phyloP scores from a whole-genome alignment of 2,113 vertebrate genomes.

The Catharus minimus region DNA sequence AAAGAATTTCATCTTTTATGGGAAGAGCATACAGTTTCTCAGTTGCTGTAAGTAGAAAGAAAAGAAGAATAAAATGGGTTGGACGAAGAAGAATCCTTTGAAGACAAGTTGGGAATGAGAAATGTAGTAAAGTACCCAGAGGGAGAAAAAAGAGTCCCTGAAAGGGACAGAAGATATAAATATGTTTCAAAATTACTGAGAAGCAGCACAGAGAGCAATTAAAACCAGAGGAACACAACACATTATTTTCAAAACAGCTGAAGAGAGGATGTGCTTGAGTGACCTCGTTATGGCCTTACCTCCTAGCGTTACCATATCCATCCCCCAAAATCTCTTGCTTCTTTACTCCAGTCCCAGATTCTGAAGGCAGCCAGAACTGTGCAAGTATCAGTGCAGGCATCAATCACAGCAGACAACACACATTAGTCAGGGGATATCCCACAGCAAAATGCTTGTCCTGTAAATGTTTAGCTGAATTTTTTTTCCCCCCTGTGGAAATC shows the following conservation, averaged over 20 bases:
- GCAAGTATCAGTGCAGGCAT: not conserved
- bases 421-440: not conserved
- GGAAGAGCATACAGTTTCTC: not conserved
- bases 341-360: not conserved
- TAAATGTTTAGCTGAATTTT: not conserved
- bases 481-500: not conserved
- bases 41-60: not conserved
- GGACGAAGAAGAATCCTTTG: not conserved
- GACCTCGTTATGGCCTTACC: not conserved
- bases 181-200: not conserved
- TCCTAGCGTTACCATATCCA: not conserved
- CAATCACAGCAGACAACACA: not conserved
- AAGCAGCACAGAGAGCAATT: not conserved
- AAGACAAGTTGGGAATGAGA: not conserved
- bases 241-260: not conserved
- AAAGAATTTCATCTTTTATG: not conserved
- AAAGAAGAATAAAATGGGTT: not conserved
- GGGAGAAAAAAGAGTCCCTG: not conserved
- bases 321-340: not conserved
- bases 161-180: not conserved
- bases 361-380: not conserved
- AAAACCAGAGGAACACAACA: not conserved
- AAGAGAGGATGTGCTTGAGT: not conserved
- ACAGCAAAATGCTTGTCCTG: not conserved
- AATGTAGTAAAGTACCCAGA: not conserved